phyloP scores from a whole-genome alignment of 2,888 invertebrate species.

The Trissolcus brochymenae region DNA sequence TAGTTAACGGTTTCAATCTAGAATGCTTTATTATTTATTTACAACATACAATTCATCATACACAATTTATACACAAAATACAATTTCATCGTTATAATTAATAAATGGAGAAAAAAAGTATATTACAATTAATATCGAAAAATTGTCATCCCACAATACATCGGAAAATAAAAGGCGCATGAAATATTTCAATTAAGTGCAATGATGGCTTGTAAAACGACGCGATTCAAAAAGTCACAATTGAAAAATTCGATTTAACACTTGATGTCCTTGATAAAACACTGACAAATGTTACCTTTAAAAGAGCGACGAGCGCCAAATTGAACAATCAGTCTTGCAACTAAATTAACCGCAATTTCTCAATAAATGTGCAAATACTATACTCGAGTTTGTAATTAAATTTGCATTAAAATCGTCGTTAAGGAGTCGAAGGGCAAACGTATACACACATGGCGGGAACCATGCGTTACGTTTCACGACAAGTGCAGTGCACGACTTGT shows the following conservation, averaged over 20 bases:
- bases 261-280: conserved; percentile 14
- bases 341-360: conserved; percentile 20
- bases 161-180: too few relatives aligned
- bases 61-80: too few relatives aligned
- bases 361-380: conserved; percentile 8
- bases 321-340: conserved; percentile 26
- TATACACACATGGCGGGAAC: conserved; percentile 9
- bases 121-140: too few relatives aligned
- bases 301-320: conserved; percentile 12
- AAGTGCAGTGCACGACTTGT: conserved; percentile 10
- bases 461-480: conserved; percentile 16
- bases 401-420: conserved; percentile 21
- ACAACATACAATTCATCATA: too few relatives aligned
- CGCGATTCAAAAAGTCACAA: too few relatives aligned
- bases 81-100: too few relatives aligned
- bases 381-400: conserved; percentile 15
- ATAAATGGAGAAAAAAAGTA: too few relatives aligned
- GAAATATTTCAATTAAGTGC: too few relatives aligned
- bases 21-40: too few relatives aligned
- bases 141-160: too few relatives aligned
- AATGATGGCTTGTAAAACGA: too few relatives aligned
- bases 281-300: conserved; percentile 19
- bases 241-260: neutral
- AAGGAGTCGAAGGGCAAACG: conserved; percentile 17
- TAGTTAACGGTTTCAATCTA: too few relatives aligned